A percentile compares a stretch with the other conserved stretches of the same genome.
Evolutionary conservation across 2,888 invertebrate species (phyloP).

Genomic region (Cerastis rubricosa): DNA sequence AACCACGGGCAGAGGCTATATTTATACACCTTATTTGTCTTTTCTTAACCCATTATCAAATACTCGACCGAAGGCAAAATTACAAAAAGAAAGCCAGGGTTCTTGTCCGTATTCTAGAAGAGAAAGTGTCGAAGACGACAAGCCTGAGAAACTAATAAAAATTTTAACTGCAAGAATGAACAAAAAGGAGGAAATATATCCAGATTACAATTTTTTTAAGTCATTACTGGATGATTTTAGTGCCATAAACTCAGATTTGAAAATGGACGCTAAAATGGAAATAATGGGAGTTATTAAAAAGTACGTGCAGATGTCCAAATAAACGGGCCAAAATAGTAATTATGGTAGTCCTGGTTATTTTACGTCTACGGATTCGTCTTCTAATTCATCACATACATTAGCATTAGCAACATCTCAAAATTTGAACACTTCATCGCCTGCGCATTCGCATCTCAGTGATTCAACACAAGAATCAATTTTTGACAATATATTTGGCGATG

Average conservation of each 20-base stretch:
- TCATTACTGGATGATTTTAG: conserved; percentile 2
- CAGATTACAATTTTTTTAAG: conserved; percentile 3
- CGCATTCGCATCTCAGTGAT: conserved; percentile 28
- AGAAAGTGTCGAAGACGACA: conserved; percentile 6
- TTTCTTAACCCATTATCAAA: conserved; percentile 10
- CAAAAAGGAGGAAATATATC: conserved; percentile 9
- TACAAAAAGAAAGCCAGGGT: conserved; percentile 6
- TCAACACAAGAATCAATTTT: conserved; percentile 39
- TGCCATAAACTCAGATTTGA: conserved; percentile 13
- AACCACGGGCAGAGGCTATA: background rate
- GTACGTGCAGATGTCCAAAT: conserved; percentile 4
- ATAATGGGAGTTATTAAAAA: background rate
- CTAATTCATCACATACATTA: conserved; percentile 2
- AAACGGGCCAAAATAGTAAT: background rate
- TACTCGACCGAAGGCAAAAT: conserved; percentile 1
- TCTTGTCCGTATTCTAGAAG: background rate
- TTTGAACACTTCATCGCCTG: conserved; percentile 17
- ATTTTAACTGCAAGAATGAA: conserved; percentile 5
- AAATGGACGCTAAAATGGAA: conserved; percentile 9
- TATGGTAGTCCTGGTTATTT: conserved; percentile 2
- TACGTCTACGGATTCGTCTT: background rate
- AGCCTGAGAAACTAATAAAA: conserved; percentile 3
- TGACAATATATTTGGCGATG: background rate
- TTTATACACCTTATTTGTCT: background rate
- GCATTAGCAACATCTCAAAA: background rate